Conservation (phyloP, 2,113 vertebrate species). For the Nannospalax galili region DNA sequence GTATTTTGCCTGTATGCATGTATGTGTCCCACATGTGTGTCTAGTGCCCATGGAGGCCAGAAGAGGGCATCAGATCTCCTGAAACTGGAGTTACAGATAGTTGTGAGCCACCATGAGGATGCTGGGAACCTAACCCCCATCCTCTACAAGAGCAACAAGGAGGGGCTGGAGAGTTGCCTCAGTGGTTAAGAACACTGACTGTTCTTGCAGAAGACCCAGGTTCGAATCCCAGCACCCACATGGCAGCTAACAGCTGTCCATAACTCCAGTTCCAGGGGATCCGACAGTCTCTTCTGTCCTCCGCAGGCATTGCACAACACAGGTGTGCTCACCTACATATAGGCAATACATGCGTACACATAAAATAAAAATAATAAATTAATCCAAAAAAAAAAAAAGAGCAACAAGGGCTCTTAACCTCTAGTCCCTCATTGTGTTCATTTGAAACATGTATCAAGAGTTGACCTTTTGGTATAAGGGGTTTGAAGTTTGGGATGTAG, state of each 20-base stretch:
- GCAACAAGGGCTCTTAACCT: neutral
- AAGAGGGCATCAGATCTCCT: neutral
- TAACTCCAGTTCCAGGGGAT: too few relatives aligned
- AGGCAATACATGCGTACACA: too few relatives aligned
- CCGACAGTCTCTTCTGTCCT: too few relatives aligned
- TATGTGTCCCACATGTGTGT: neutral
- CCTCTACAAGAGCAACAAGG: neutral
- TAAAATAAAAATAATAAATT: too few relatives aligned
- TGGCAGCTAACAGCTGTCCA: too few relatives aligned
- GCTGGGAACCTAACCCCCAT: neutral
- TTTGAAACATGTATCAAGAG: slow-evolving; percentile 15
- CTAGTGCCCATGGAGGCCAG: neutral
- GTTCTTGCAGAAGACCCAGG: too few relatives aligned
- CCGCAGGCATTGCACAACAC: too few relatives aligned
- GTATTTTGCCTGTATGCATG: neutral
- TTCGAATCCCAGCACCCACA: too few relatives aligned
- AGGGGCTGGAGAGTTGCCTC: too few relatives aligned
- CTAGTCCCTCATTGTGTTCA: neutral
- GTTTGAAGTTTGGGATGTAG: neutral
- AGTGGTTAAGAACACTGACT: too few relatives aligned
- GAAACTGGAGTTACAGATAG: neutral
- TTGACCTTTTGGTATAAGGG: slow-evolving; percentile 28
- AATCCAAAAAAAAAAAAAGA: too few relatives aligned
- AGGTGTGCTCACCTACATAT: too few relatives aligned
- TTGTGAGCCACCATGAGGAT: neutral